Conservation (phyloP, 2,888 invertebrate genomes). For the Pseudeuparius sepicola region DNA sequence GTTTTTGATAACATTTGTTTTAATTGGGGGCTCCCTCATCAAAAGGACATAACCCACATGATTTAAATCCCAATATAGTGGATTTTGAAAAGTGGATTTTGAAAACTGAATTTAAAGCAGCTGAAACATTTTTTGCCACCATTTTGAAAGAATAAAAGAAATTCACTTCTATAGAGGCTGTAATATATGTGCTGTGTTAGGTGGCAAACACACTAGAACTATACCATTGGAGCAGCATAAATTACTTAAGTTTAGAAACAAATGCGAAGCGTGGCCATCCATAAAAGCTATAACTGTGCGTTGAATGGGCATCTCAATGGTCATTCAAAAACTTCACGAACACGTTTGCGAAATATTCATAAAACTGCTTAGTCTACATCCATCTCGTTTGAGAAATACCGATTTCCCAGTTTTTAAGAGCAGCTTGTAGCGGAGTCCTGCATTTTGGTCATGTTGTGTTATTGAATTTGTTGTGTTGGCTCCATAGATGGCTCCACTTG, state of each 20-base stretch:
- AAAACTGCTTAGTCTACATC: slow-evolving; percentile 17
- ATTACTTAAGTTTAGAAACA: slow-evolving; percentile 13
- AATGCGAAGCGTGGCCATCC: slow-evolving; percentile 15
- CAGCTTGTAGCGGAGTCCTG: no score
- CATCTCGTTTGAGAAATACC: slow-evolving; percentile 18
- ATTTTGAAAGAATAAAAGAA: slow-evolving; percentile 10
- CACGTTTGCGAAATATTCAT: slow-evolving; percentile 14
- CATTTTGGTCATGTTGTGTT: no score
- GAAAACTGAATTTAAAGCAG: background rate
- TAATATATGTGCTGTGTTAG: slow-evolving; percentile 2
- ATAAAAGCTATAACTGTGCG: slow-evolving; percentile 12
- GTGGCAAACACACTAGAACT: slow-evolving; percentile 9
- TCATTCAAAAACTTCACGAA: slow-evolving; percentile 11
- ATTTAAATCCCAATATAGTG: slow-evolving; percentile 1
- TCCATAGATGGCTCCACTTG: no score
- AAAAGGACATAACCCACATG: slow-evolving; percentile 3
- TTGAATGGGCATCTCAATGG: slow-evolving; percentile 6
- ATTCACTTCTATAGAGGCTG: slow-evolving; percentile 6
- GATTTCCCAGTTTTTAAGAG: slow-evolving; percentile 14
- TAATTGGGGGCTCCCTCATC: background rate
- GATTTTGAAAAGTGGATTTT: background rate
- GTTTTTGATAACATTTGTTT: background rate
- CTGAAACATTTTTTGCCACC: no score
- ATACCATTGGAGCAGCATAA: slow-evolving; percentile 13
- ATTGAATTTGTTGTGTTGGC: no score